Evolutionary conservation across 2,888 invertebrate species (phyloP).

Genomic region (Opisthograptis luteolata): DNA sequence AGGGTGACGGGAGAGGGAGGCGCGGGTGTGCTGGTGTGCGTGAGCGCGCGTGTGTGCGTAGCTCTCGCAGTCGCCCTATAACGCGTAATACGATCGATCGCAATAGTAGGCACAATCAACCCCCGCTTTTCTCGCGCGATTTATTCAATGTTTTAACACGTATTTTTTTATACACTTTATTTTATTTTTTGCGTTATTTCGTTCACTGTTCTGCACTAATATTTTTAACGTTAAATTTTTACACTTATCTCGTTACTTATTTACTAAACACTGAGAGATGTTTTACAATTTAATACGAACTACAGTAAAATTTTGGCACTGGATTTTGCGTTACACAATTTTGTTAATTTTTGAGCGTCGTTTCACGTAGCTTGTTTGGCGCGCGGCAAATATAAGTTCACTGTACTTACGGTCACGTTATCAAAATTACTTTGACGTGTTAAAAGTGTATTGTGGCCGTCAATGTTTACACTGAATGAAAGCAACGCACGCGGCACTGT

Average conservation of each 20-base stretch:
- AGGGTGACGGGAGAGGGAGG: conserved; percentile 57
- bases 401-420: conserved; percentile 38
- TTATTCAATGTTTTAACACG: conserved; percentile 62
- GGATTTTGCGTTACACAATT: conserved; percentile 31
- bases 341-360: conserved; percentile 48
- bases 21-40: conserved; percentile 54
- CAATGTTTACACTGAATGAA: conserved; percentile 56
- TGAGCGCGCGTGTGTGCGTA: conserved; percentile 55
- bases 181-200: conserved; percentile 35
- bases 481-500: conserved; percentile 71
- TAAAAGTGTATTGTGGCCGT: conserved; percentile 47
- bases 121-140: conserved; percentile 68
- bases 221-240: conserved; percentile 19
- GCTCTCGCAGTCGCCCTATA: conserved; percentile 69
- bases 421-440: conserved; percentile 44
- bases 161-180: conserved; percentile 37
- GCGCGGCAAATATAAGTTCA: conserved; percentile 29
- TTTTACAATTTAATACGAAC: conserved; percentile 27
- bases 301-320: conserved; percentile 53
- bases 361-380: conserved; percentile 36
- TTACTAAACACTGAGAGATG: conserved; percentile 34
- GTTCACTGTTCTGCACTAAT: conserved; percentile 29
- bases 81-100: conserved; percentile 85
- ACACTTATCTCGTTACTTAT: conserved; percentile 21
- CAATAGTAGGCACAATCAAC: conserved; percentile 63